Evolutionary conservation across 2,113 vertebrate species (phyloP).

Genomic region (Acanthisitta chloris): DNA sequence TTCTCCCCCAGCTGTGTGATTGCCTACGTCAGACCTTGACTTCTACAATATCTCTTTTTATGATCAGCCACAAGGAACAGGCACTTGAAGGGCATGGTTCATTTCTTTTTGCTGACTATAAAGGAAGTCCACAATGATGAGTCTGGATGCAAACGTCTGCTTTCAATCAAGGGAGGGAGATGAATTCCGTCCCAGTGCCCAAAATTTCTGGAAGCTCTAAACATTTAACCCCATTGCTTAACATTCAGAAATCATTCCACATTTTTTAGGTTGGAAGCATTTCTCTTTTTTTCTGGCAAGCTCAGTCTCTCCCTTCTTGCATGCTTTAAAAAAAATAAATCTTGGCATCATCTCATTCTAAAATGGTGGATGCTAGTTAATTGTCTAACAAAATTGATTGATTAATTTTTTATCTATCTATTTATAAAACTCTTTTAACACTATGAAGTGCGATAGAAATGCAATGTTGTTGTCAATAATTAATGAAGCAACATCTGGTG

Average conservation of each 20-base stretch:
- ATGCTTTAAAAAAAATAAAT: neutral
- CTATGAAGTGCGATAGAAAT: neutral
- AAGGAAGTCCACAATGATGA: neutral
- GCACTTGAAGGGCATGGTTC: slow-evolving; percentile 32
- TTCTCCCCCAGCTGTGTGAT: neutral
- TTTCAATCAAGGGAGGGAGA: slow-evolving; percentile 25
- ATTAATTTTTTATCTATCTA: slow-evolving; percentile 41
- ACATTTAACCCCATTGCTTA: slow-evolving; percentile 42
- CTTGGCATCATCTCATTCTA: slow-evolving; percentile 12
- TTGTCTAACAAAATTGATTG: slow-evolving; percentile 21
- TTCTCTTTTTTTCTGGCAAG: slow-evolving; percentile 40
- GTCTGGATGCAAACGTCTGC: slow-evolving; percentile 13
- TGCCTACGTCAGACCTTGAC: slow-evolving; percentile 38
- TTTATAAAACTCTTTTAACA: slow-evolving; percentile 4
- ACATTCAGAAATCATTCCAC: slow-evolving; percentile 22
- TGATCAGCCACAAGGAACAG: neutral
- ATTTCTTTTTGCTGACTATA: slow-evolving; percentile 44
- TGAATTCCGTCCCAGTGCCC: neutral
- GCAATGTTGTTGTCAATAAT: slow-evolving; percentile 18
- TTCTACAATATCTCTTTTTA: slow-evolving; percentile 32
- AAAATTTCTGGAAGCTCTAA: slow-evolving; percentile 31
- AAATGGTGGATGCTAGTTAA: slow-evolving; percentile 1
- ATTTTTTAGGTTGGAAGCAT: slow-evolving; percentile 33
- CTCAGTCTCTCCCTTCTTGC: neutral
- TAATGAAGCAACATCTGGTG: slow-evolving; percentile 44